Base-by-base conservation (phyloP, 2,797 vertebrate species). In the Gastrophryne carolinensis region DNA sequence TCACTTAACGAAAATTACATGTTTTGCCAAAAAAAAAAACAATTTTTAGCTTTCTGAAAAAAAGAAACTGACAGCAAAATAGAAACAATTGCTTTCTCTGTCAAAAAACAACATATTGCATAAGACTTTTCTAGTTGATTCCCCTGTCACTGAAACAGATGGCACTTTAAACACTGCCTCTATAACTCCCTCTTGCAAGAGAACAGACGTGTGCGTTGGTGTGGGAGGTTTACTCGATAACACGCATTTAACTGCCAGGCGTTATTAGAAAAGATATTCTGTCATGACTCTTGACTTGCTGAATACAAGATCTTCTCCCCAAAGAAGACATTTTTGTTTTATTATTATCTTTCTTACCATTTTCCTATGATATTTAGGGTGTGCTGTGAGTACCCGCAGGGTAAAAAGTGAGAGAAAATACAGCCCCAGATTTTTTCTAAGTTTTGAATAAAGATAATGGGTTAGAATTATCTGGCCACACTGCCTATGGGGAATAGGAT, bases 41-140 rank as follows among this genome's bases (percentile, higher is more conserved):
- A 41, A 24, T 65, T 78, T 72, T 72, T 72, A 78, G 72, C 72
- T 72, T 68, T 78, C 75, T 60, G 66, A 78, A 78, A 78, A 41
- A 78, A 78, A 78, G 53, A 78, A 50, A 60, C 72, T 58, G 75
- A 72, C 61, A 78, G 61, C 75, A 78, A 78, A 78, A 78, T 78
- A 78, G 75, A 78, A 78, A 78, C 75, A 78, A 78, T 72, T 66
- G 68, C 68, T 72, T 78, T 78, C 58, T 72, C 61, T 66, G 75
- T 78, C 75, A 78, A 77, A 77, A 78, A 78, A 78, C 75, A 78
- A 78, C 75, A 78, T 78, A 78, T 78, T 78, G 75, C 75, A 78
- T 78, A 78, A 78, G 75, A 72, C 54, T 60, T 66, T 71, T 68
- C 58, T 66, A 52, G 75, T 78, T 78, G 72, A 72, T 78, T 78